Percentiles rank a stretch among this genome's conserved stretches.
These are phyloP conservation scores for Neoniphon sammara DNA, from an alignment of 2,797 vertebrate species.

Conservation along the genomic window DNA sequence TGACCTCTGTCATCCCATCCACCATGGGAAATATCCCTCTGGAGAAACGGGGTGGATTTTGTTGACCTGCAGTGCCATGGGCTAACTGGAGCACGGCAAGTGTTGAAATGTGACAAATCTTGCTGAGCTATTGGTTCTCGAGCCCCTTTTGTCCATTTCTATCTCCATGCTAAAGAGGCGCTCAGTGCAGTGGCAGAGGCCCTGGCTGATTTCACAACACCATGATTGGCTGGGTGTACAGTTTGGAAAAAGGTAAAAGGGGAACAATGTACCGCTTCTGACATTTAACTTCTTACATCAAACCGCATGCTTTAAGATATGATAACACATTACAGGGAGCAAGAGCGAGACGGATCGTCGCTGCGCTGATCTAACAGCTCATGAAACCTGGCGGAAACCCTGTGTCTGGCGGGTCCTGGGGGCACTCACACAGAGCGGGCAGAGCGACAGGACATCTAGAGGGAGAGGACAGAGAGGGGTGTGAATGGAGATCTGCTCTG, in stretches of 20 bases:
- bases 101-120: constrained; percentile 77
- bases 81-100: constrained; percentile 74
- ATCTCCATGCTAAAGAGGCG: constrained; percentile 66
- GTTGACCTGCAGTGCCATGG: constrained; percentile 68
- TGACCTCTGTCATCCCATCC: constrained; percentile 39
- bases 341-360: constrained; percentile 18
- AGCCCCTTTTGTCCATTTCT: constrained; percentile 61
- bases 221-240: constrained; percentile 32
- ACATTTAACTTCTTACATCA: background rate
- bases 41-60: constrained; percentile 58
- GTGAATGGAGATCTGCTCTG: constrained; percentile 58
- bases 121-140: constrained; percentile 61
- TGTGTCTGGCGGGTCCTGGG: constrained; percentile 17
- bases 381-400: constrained; percentile 44
- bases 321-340: background rate
- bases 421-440: constrained; percentile 8
- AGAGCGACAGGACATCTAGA: constrained; percentile 33
- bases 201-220: constrained; percentile 55
- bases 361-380: constrained; percentile 39
- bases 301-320: background rate
- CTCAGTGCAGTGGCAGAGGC: constrained; percentile 48
- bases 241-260: constrained; percentile 11
- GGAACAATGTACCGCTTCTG: background rate
- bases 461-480: constrained; percentile 41
- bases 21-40: constrained; percentile 42